Conservation (phyloP, 2,888 invertebrate species). For the Trissolcus japonicus region DNA sequence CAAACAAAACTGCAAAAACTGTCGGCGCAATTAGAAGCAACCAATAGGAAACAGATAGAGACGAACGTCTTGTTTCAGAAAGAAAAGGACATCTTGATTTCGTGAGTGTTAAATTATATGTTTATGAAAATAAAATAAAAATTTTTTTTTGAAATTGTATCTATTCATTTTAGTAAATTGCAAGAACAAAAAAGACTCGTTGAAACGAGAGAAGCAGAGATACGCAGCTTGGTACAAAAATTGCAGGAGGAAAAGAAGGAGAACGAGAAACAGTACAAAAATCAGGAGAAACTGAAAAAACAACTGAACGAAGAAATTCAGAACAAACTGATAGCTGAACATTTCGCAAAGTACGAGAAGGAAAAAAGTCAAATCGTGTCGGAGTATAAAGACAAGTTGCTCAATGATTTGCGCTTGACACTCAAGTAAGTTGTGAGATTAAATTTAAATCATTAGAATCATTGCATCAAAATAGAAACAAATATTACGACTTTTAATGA, state of each 20-base stretch:
- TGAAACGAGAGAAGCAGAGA: slow-evolving; percentile 22
- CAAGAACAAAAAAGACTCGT: slow-evolving; percentile 36
- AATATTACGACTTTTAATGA: no score
- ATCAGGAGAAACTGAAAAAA: slow-evolving; percentile 43
- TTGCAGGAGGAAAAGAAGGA: slow-evolving; percentile 47
- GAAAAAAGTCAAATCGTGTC: slow-evolving; percentile 47
- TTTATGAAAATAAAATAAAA: not conserved
- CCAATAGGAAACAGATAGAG: slow-evolving; percentile 38
- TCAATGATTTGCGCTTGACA: slow-evolving; percentile 40
- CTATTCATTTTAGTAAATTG: slow-evolving; percentile 30
- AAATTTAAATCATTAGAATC: slow-evolving; percentile 7
- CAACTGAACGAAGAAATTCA: slow-evolving; percentile 44
- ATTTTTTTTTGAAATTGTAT: not conserved
- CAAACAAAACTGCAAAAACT: slow-evolving; percentile 39
- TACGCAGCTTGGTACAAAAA: slow-evolving; percentile 18
- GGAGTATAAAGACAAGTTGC: slow-evolving; percentile 47
- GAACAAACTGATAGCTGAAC: slow-evolving; percentile 41
- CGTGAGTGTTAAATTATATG: slow-evolving; percentile 25
- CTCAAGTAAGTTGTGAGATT: slow-evolving; percentile 34
- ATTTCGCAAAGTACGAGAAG: slow-evolving; percentile 39
- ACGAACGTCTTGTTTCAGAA: slow-evolving; percentile 40
- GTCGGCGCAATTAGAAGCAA: slow-evolving; percentile 28
- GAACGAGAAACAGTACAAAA: slow-evolving; percentile 30
- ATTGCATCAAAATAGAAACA: slow-evolving; percentile 4
- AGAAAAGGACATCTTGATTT: slow-evolving; percentile 37